Percentiles rank a stretch among this genome's conserved stretches.
Conservation (phyloP, 2,113 vertebrate species). For the Cinclus mexicanus region DNA sequence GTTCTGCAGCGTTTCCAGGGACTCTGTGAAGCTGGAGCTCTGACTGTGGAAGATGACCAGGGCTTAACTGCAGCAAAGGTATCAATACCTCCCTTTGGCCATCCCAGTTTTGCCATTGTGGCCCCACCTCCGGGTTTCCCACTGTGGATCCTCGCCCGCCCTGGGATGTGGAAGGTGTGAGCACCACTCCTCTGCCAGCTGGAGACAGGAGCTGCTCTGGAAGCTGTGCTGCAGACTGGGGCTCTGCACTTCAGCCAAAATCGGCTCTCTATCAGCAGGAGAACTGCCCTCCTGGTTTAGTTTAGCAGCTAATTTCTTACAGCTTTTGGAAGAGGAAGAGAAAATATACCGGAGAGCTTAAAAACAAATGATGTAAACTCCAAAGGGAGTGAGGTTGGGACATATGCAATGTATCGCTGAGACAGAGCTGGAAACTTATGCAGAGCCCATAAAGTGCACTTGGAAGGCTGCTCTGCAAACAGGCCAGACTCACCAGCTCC, state of each 20-base stretch:
- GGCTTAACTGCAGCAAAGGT: not conserved
- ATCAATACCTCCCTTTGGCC: not conserved
- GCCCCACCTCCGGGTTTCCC: not conserved
- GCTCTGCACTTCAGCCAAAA: not conserved
- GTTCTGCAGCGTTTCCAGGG: not conserved
- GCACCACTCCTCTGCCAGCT: not conserved
- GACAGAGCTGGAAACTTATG: slow-evolving; percentile 65
- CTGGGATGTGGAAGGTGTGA: not conserved
- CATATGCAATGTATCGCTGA: slow-evolving; percentile 50
- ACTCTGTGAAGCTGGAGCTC: not conserved
- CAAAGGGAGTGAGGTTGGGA: slow-evolving; percentile 59
- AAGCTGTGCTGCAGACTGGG: not conserved
- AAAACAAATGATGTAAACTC: slow-evolving; percentile 81
- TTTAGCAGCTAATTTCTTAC: slow-evolving; percentile 65
- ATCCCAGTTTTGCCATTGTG: not conserved
- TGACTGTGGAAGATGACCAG: not conserved
- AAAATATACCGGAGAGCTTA: slow-evolving; percentile 56
- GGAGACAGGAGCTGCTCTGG: not conserved
- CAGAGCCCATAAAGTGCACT: slow-evolving; percentile 59
- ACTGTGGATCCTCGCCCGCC: accelerated
- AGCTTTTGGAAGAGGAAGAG: slow-evolving; percentile 61
- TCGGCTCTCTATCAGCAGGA: slow-evolving; percentile 38
- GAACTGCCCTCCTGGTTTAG: slow-evolving; percentile 50
- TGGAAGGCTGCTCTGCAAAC: slow-evolving; percentile 42
- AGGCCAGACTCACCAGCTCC: slow-evolving; percentile 13